Evolutionary conservation across 2,113 vertebrate species (phyloP), one percentile per base, ranked within the genome.

Genomic region (Paramormyrops kingsleyae): DNA sequence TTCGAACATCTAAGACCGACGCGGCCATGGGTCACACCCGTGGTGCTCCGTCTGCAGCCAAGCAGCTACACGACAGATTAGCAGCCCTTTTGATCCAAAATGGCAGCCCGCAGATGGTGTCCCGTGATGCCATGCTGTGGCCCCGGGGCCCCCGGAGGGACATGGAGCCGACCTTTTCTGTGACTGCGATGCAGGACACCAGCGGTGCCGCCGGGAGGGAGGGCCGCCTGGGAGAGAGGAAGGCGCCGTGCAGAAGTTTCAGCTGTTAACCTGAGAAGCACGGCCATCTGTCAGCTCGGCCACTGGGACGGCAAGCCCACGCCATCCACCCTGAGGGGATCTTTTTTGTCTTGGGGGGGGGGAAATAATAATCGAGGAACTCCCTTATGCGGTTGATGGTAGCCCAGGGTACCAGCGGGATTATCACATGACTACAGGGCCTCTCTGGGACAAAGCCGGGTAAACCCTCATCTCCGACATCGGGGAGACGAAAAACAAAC

Each of bases 381-480:
- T 7, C 53, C 53, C 53, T 56, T 21, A 13, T 27, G n/a, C 0
- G 62, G 62, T 4, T 31, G 62, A 70, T 4, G 10, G 10, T 31
- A 70, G 62, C n/a, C 62, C 3, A 15, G 62, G 10, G n/a, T 12
- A 31, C 62, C 62, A 12, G n/a, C 1, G 62, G 62, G 62, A 70
- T 70, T 70, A 70, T 80, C 74, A 42, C 12, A 80, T 19, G 15
- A 19, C 35, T 35, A 42, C 35, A 42, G 17, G 35, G 90, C 15
- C 85, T 91, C 88, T 93, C 90, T 59, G 87, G 9, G 92, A 92
- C 0, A 88, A 88, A 66, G 52, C 91, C 86, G 89, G 90, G 44
- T n/a, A 17, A 92, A 83, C 59, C 27, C 42, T 90, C 31, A 92
- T 91, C 87, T 19, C 90, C 89, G 19, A 87, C 2, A 1, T 49